Evolutionary conservation across 1,140 invertebrate species (phyloP), one percentile per base, ranked within the genome.

Genomic region (Antheraea mylitta): DNA sequence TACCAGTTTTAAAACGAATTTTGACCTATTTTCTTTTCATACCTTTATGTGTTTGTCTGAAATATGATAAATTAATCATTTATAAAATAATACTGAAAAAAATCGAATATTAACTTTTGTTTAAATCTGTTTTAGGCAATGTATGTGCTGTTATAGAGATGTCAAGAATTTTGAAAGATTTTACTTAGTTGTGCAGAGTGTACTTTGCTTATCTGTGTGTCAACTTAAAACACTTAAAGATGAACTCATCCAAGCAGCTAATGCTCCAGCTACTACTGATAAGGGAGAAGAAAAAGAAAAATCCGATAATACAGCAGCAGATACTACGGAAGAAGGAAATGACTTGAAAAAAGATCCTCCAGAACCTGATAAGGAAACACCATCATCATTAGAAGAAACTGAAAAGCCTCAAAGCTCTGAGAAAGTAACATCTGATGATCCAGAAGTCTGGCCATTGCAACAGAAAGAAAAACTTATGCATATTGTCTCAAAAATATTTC

Each of bases 101-200:
- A 30, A 30, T 30, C 38, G 3, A 42, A 42, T 16, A 53, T 16
- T 53, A 16, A 53, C 9, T 53, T 53, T 9, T 0, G 16, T 53
- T 53, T 30, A 8, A 58, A 30, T 58, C 18, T 64, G 36, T 58
- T 94, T 74, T 86, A 96, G 96, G 81, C 97, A 98, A 93, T 98
- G 97, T 85, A 97, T 98, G 95, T 98, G 97, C 89, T 97, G 97
- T 92, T 98, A 97, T 90, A 95, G 97, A 72, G 97, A 98, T 92
- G 94, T 95, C 66, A 97, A 97, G 89, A 98, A 98, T 84, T 97
- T 97, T 92, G 97, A 98, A 87, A 94, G 97, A 76, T 97, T 98
- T 80, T 97, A 97, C 89, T 94, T 96, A 80, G 92, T 98, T 66
- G 96, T 97, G 59, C 97, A 98, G 83, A 96, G 96, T 66, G 94